Evolutionary conservation across 2,797 vertebrate species (phyloP), one percentile per base, ranked within the genome.

Genomic region (Cirrhinus mrigala): DNA sequence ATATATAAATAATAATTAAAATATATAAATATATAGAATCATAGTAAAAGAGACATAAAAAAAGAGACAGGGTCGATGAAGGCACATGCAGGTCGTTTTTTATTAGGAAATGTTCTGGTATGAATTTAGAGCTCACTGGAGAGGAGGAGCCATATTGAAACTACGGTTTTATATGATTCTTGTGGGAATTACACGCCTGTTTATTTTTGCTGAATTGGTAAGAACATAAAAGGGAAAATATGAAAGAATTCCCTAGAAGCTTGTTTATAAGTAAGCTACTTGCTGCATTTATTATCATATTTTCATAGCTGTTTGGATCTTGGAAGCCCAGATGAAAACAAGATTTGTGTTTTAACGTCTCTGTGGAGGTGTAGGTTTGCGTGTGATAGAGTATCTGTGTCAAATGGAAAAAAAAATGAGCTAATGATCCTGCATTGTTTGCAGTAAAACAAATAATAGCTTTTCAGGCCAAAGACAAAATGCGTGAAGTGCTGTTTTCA

Each of bases 221-320:
- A 69, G 64, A 83, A 82, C 87, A 87, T 89, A 68, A 89, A 89
- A 89, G 81, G 79, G 74, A 83, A 89, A 87, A 79, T 75, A 73
- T 87, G 87, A 86, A 79, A 83, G 86, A 83, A 81, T 88, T 78
- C 88, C 85, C 80, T 80, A 76, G 82, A 82, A 44, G 52, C 62
- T 33, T 0, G 8, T 68, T 78, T 56, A 78, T 56, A 58, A 87
- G 64, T 52, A 79, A 54, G 50, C 81, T 37, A 16, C 62, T 33
- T 44, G n/a, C 74, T 78, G 64, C 83, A 79, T 78, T 84, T 27
- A 84, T 84, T 70, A 84, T 60, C 52, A 84, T 84, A 84, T 84
- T 78, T 78, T 48, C 52, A 48, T 60, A 52, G 48, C 20, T 70
- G 64, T 81, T 81, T 56, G 82, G n/a, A 68, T 70, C 52, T 58